Evolutionary conservation across 2,113 vertebrate species (phyloP).

Genomic region (Callipepla squamata): DNA sequence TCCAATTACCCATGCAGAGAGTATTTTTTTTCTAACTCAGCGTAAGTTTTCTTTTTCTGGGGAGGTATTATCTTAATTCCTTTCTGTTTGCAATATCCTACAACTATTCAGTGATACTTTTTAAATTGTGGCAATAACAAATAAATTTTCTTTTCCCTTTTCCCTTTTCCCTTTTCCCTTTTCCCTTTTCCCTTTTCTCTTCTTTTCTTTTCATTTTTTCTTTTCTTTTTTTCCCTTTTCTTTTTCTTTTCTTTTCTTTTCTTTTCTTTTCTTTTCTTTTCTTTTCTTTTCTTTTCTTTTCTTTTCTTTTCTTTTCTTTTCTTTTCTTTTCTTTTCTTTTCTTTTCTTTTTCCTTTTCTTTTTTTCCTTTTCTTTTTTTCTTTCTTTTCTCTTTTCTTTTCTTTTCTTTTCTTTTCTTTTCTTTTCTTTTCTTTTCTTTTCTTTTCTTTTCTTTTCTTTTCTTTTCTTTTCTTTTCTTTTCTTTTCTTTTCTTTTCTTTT

Average conservation of each 20-base stretch:
- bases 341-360: too few relatives aligned
- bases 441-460: background rate
- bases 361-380: background rate
- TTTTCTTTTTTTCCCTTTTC: too few relatives aligned
- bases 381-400: background rate
- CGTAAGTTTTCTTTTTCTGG: conserved; percentile 51
- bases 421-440: background rate
- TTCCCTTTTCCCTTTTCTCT: background rate
- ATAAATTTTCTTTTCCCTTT: conserved; percentile 20
- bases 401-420: background rate
- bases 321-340: too few relatives aligned
- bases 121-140: conserved; percentile 17
- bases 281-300: too few relatives aligned
- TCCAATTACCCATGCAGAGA: conserved; percentile 57
- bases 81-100: conserved; percentile 34
- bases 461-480: background rate
- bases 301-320: too few relatives aligned
- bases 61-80: conserved; percentile 63
- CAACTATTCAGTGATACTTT: conserved; percentile 41
- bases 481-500: background rate
- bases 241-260: too few relatives aligned
- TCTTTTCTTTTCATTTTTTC: too few relatives aligned
- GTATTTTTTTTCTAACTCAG: conserved; percentile 19
- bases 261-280: background rate
- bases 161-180: background rate